A percentile compares a stretch with the other conserved stretches of the same genome.
Conservation (phyloP, 2,113 vertebrate species). For the Entosphenus tridentatus region DNA sequence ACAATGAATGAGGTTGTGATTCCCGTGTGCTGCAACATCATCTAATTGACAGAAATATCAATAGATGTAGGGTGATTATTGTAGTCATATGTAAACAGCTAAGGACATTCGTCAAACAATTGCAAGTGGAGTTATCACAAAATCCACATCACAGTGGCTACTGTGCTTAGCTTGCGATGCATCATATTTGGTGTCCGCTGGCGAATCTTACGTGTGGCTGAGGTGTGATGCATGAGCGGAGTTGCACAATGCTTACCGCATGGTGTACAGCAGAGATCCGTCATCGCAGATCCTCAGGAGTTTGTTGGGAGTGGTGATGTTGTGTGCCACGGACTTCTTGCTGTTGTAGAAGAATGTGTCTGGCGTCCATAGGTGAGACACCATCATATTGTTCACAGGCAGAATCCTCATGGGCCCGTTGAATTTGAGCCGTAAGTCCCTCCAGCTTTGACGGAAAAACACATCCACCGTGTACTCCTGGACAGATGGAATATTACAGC, state of each 20-base stretch:
- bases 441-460: slow-evolving; percentile 5
- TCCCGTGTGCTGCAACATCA: too few species aligned
- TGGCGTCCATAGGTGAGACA: slow-evolving; percentile 48
- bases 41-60: too few species aligned
- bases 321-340: slow-evolving; percentile 45
- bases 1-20: too few species aligned
- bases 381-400: slow-evolving; percentile 40
- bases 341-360: slow-evolving; percentile 48
- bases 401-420: slow-evolving; percentile 34
- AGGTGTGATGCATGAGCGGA: too few species aligned
- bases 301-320: slow-evolving; percentile 48
- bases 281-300: slow-evolving; percentile 38
- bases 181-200: too few species aligned
- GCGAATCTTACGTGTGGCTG: too few species aligned
- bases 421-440: slow-evolving; percentile 1
- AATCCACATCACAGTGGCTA: too few species aligned
- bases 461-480: slow-evolving; percentile 5
- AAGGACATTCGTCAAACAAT: too few species aligned
- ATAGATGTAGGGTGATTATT: too few species aligned
- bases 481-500: neutral
- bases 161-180: too few species aligned
- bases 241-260: slow-evolving; percentile 23
- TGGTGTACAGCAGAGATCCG: slow-evolving; percentile 38
- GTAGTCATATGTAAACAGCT: too few species aligned
- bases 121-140: too few species aligned